These are phyloP conservation scores for Xiphias gladius DNA, from an alignment of 2,113 vertebrate species.

Conservation along the genomic window DNA sequence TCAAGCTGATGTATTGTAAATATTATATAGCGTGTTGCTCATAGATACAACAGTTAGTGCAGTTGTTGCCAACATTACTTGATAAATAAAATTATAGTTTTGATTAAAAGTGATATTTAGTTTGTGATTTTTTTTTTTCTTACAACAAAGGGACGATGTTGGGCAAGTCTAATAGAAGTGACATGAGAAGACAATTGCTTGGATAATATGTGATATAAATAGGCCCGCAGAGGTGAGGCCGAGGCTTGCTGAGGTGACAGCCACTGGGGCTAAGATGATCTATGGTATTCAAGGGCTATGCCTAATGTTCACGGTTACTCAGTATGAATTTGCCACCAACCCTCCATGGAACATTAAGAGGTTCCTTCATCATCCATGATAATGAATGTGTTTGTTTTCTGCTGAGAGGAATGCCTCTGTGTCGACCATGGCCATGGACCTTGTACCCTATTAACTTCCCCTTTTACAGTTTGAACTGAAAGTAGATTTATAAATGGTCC, in stretches of 20 bases:
- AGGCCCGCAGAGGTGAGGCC: background rate
- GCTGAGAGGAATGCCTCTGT: conserved; percentile 2
- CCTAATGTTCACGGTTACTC: conserved; percentile 59
- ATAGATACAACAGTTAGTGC: background rate
- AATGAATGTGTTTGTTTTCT: conserved; percentile 62
- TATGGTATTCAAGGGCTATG: conserved; percentile 46
- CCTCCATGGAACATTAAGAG: conserved; percentile 59
- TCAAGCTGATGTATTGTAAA: conserved; percentile 42
- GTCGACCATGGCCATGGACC: background rate
- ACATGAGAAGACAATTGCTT: conserved; percentile 6
- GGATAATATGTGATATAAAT: conserved; percentile 37
- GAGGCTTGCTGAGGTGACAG: conserved; percentile 46
- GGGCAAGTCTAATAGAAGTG: background rate
- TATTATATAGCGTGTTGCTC: conserved; percentile 15
- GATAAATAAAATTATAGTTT: conserved; percentile 55
- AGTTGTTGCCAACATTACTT: conserved; percentile 36
- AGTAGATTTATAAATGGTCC: conserved; percentile 1
- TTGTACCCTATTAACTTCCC: background rate
- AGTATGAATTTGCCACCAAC: conserved; percentile 76
- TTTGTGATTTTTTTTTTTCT: conserved; percentile 10
- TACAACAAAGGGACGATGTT: background rate
- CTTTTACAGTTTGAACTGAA: conserved; percentile 43
- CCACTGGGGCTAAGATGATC: conserved; percentile 43
- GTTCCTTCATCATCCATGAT: conserved; percentile 36
- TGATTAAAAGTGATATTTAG: conserved; percentile 7